Evolutionary conservation across 2,888 invertebrate genomes (phyloP).

Genomic region (Pardosa pseudoannulata): DNA sequence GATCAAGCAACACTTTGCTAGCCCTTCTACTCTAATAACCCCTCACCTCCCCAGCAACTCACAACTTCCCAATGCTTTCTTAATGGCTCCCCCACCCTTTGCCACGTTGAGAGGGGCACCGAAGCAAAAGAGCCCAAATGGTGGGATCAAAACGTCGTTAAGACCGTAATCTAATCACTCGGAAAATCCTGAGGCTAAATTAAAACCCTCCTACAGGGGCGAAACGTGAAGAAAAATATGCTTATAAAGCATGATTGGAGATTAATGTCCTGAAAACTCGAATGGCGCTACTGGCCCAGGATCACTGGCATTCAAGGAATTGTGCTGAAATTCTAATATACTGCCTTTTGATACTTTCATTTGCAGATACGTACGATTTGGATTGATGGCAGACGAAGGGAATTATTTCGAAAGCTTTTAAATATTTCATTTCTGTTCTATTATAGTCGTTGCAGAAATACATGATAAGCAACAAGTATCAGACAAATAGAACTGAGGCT

Average conservation of each 20-base stretch:
- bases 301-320: background rate
- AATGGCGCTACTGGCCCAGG: slow-evolving; percentile 18
- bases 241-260: slow-evolving; percentile 71
- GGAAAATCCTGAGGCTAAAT: slow-evolving; percentile 72
- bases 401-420: no score
- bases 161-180: slow-evolving; percentile 69
- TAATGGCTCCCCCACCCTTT: slow-evolving; percentile 50
- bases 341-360: no score
- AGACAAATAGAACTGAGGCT: no score
- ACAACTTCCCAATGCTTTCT: slow-evolving; percentile 51
- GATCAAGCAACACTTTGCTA: slow-evolving; percentile 54
- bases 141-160: slow-evolving; percentile 68
- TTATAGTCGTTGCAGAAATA: no score
- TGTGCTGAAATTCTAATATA: background rate
- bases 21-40: slow-evolving; percentile 63
- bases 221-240: slow-evolving; percentile 67
- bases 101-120: slow-evolving; percentile 18
- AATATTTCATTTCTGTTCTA: no score
- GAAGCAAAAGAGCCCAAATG: slow-evolving; percentile 56
- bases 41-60: slow-evolving; percentile 42
- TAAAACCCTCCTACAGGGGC: slow-evolving; percentile 67
- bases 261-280: slow-evolving; percentile 65
- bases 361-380: no score
- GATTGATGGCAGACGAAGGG: no score
- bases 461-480: no score